Percentiles rank a stretch among this genome's conserved stretches.
These are phyloP conservation scores for Eucidaris tribuloides DNA, from an alignment of 35 echinoderm and acorn worm genomes.

Conservation along the genomic window DNA sequence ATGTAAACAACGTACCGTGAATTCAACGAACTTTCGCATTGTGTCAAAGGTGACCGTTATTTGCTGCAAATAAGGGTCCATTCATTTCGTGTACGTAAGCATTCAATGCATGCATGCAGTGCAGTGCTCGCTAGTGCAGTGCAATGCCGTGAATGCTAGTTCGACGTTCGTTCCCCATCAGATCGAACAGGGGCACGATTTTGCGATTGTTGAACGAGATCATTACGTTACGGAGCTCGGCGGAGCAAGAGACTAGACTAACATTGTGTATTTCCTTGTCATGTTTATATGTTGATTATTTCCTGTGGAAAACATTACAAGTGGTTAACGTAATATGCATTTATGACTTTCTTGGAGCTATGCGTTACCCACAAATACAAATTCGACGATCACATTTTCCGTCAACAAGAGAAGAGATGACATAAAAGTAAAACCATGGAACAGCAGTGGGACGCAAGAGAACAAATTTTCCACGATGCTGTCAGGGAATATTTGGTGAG, in stretches of 20 bases:
- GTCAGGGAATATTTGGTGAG: slow-evolving; percentile 91
- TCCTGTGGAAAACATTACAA: background rate
- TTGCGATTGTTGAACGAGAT: background rate
- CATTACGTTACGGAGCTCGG: no score
- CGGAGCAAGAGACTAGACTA: no score
- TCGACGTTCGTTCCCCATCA: background rate
- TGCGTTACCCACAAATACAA: background rate
- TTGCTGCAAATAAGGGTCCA: background rate
- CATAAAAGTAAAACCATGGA: slow-evolving; percentile 22
- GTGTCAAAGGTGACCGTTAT: slow-evolving; percentile 35
- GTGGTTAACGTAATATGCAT: background rate
- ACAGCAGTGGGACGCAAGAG: slow-evolving; percentile 83
- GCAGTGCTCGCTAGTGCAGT: background rate
- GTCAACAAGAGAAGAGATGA: background rate
- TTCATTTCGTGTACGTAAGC: background rate
- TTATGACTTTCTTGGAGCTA: background rate
- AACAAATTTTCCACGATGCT: slow-evolving; percentile 83
- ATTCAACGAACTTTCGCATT: background rate
- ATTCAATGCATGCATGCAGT: background rate
- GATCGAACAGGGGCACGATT: background rate
- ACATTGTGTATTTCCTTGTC: no score
- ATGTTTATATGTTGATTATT: no score
- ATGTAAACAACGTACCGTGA: slow-evolving; percentile 30
- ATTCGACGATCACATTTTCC: background rate
- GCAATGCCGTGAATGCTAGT: background rate